Evolutionary conservation across 2,888 invertebrate species (phyloP).

Genomic region (Hirudinaria manillensis): DNA sequence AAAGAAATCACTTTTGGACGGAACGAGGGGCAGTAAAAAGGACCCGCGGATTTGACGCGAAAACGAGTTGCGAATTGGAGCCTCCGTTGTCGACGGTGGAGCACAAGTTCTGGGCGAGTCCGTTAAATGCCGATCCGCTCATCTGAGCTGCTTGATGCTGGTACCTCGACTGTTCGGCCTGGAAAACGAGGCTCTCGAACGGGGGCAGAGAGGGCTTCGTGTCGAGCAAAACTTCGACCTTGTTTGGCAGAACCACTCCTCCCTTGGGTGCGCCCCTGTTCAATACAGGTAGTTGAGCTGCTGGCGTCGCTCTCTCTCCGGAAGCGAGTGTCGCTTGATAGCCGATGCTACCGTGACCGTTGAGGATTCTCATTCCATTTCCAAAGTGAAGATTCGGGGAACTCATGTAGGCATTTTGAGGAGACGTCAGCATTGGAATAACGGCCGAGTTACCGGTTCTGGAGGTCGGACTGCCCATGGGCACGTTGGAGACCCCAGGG

Average conservation of each 20-base stretch:
- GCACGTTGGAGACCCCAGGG: too few relatives aligned
- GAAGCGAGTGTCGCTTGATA: not conserved
- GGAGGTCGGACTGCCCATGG: too few relatives aligned
- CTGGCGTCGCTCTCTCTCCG: too few relatives aligned
- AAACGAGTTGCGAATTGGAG: not conserved
- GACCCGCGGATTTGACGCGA: not conserved
- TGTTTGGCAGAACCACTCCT: too few relatives aligned
- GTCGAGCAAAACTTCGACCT: not conserved
- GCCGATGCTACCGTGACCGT: not conserved
- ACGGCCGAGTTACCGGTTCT: too few relatives aligned
- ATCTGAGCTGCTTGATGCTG: too few relatives aligned
- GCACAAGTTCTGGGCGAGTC: too few relatives aligned
- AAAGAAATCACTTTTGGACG: slow-evolving; percentile 5
- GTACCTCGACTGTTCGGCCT: not conserved
- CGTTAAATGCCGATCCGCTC: too few relatives aligned
- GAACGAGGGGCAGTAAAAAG: not conserved
- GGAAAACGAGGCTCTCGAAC: slow-evolving; percentile 22
- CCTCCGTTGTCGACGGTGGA: too few relatives aligned
- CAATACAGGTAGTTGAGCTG: not conserved
- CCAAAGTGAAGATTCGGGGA: not conserved
- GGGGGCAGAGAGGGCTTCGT: slow-evolving; percentile 16
- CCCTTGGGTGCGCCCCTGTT: not conserved
- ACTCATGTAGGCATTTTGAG: too few relatives aligned
- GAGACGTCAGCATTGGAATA: too few relatives aligned
- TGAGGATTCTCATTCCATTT: slow-evolving; percentile 11